phyloP scores from a whole-genome alignment of 2,888 invertebrate genomes.

The Portevinia maculata region DNA sequence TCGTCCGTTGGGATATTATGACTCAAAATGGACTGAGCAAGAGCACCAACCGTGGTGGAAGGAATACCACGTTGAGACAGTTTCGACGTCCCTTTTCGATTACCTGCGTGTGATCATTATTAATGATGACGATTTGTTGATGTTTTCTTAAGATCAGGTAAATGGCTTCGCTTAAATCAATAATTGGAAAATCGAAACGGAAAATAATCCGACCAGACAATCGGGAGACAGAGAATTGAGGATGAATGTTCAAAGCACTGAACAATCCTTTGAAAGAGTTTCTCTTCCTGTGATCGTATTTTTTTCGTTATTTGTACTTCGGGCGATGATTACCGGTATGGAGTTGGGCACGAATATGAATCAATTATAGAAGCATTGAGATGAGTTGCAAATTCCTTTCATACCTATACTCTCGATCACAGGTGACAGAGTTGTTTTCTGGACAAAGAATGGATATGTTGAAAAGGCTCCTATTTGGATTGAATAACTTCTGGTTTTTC shows the following conservation, averaged over 20 bases:
- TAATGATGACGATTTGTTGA: slow-evolving; percentile 83
- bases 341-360: slow-evolving; percentile 40
- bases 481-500: slow-evolving; percentile 69
- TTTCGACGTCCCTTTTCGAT: slow-evolving; percentile 63
- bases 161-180: slow-evolving; percentile 76
- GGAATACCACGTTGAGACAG: slow-evolving; percentile 63
- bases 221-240: slow-evolving; percentile 44
- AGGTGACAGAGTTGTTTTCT: slow-evolving; percentile 57
- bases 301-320: slow-evolving; percentile 51
- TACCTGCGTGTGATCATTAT: slow-evolving; percentile 80
- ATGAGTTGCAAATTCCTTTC: slow-evolving; percentile 69
- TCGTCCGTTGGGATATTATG: slow-evolving; percentile 18
- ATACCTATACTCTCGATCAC: slow-evolving; percentile 55
- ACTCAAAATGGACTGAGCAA: background rate
- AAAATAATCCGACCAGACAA: slow-evolving; percentile 63
- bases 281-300: slow-evolving; percentile 67
- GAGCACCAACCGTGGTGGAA: slow-evolving; percentile 10
- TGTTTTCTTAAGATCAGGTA: slow-evolving; percentile 81
- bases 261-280: slow-evolving; percentile 52
- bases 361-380: slow-evolving; percentile 53
- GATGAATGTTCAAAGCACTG: slow-evolving; percentile 26
- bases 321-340: slow-evolving; percentile 34
- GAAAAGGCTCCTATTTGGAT: slow-evolving; percentile 51
- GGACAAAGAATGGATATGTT: slow-evolving; percentile 56
- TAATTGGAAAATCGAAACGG: slow-evolving; percentile 65